Evolutionary conservation across 2,113 vertebrate genomes (phyloP), one percentile per base, ranked within the genome.

Genomic region (Deroptyus accipitrinus): DNA sequence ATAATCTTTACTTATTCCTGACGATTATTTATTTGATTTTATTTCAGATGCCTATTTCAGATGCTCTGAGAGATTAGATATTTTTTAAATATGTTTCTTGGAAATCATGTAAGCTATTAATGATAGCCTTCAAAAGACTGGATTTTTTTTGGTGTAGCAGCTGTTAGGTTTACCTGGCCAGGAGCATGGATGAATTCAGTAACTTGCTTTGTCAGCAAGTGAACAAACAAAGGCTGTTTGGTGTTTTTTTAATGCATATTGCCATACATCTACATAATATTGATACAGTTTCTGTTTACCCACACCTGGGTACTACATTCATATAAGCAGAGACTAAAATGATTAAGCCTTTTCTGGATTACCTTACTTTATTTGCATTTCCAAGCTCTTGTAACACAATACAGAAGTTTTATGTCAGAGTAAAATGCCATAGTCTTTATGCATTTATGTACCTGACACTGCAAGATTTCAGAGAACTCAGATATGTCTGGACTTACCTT

Each of bases 211-310:
- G 49, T 41, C 59, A 88, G 76, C n/a, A 48, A 35, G 20, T 35
- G 67, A 79, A 72, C 15, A 70, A 62, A 44, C 12, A 59, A 35
- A 59, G 20, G 13, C 9, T n/a, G 7, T 11, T 7, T 62, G 17
- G 3, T 2, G 4, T 14, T 0, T 4, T 25, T 44, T 54, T 39
- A 27, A 7, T 20, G 16, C 37, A 20, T 61, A 25, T 27, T 61
- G 25, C 14, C 37, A 61, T 37, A 27, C 35, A 62, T 33, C 22
- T 52, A 22, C 46, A 44, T 22, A 52, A 17, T 52, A 44, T 57
- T n/a, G 19, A n/a, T 28, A 44, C 7, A 33, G 23, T 39, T 62
- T 44, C 37, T 35, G 25, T 70, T 54, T 70, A 54, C 28, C 23
- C 11, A 11, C 19, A 46, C 37, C 19, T 48, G 41, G 24, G 10